Base-by-base conservation (phyloP, 2,888 invertebrate genomes). In the Megaustenia siamemsis region DNA sequence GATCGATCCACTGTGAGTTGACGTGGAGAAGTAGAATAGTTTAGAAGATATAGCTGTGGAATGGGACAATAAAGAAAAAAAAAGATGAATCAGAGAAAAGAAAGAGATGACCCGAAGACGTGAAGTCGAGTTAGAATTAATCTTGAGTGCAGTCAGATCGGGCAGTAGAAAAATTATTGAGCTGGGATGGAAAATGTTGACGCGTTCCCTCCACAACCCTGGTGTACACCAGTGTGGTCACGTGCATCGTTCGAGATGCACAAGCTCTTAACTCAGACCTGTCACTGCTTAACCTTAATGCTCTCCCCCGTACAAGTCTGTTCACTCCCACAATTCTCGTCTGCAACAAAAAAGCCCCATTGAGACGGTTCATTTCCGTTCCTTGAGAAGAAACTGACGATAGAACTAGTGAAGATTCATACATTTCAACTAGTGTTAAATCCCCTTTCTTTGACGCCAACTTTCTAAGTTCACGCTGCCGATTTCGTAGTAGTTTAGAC, bases 321-420 rank as follows among this genome's bases (percentile, higher is more conserved):
- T 24, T 40, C 69, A 38, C 69, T 40, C 40, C 5, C 21, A 69
- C 69, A 69, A 40, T 69, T 24, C 40, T 69, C 40, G 10, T 40
- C 40, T 24, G 69, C 40, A 2, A 69, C n/a, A 40, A 40, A 32
- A 24, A 69, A 24, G 21, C 1, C 40, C 4, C 10, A 69, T 68
- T 69, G 69, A 69, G 40, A 69, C 40, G 40, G 69, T 10, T 40
- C 38, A 2, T 69, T 69, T 69, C 69, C 40, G 69, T 40, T 21
- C 18, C 21, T 24, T 69, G 21, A 3, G 3, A 69, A 69, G 21
- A 24, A 69, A 3, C 40, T 3, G 38, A 68, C 38, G 18, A 21
- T 24, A 2, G 40, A 40, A 40, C 18, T 21, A 3, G 24, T 38
- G 3, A 5, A 38, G n/a, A 24, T 40, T 69, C 69, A 5, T 2